Base-by-base conservation (phyloP, 1,140 invertebrate genomes). In the Euwallacea fornicatus region DNA sequence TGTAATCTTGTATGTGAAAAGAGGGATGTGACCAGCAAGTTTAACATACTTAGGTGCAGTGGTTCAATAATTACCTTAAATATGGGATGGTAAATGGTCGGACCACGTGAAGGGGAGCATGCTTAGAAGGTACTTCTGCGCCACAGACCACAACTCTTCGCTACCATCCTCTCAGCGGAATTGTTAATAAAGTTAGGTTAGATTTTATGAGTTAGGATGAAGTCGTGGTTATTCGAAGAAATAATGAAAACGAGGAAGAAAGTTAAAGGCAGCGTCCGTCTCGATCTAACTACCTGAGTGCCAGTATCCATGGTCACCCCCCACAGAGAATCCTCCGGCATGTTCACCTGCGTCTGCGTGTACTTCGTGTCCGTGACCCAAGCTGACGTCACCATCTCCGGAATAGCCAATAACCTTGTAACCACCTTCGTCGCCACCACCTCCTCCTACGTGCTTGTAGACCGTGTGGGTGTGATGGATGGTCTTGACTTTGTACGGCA, bases 401-500 rank as follows among this genome's bases (percentile, higher is more conserved):
- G 78, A 81, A 69, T 81, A 81, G 50, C 81, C 82, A 59, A 83
- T 80, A 11, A 82, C 79, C 71, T 82, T 81, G 75, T 79, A 78
- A 55, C 69, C 77, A 60, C 78, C 79, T 4, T 73, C 71, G 33
- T 66, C 78, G 64, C 82, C 82, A 75, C 84, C 84, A 73, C 84
- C 74, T 44, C 76, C 76, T 13, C 76, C 77, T 42, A 87, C 80
- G 73, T 87, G 85, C 70, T 87, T 87, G 68, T 85, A 84, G 43
- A 87, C 83, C 7, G 86, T 87, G 76, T 86, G 86, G 43, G 85
- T 86, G 76, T 87, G 86, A 71, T 87, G 85, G 73, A 86, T 84
- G 66, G 84, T 83, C 64, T 87, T 86, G 54, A 87, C 84, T 75
- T 85, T 86, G 74, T 85, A 78, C 2, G 86, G 86, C 6, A 87